phyloP scores from a whole-genome alignment of 2,888 invertebrate species.

The Monochamus alternatus region DNA sequence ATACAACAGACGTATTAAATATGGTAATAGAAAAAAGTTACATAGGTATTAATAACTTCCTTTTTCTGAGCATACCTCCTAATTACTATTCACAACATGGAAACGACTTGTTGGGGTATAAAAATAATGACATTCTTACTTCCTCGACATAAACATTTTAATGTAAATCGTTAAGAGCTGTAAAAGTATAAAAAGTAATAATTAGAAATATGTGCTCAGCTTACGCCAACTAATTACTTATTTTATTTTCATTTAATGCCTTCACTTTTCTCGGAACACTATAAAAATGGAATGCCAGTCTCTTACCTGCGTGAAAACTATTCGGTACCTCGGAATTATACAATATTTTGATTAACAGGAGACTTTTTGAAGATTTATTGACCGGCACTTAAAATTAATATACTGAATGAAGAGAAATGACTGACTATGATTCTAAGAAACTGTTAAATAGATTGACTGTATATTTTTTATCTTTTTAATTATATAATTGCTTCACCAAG shows the following conservation, averaged over 20 bases:
- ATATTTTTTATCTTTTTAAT: neutral
- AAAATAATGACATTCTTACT: neutral
- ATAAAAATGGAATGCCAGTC: conserved; percentile 25
- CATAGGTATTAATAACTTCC: neutral
- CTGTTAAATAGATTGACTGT: neutral
- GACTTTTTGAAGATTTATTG: neutral
- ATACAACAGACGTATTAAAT: too few species aligned
- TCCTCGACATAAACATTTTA: neutral
- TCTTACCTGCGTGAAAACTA: conserved; percentile 4
- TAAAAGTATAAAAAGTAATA: conserved; percentile 25
- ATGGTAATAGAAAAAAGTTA: too few species aligned
- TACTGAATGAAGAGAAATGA: neutral
- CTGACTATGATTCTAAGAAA: neutral
- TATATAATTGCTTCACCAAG: too few species aligned
- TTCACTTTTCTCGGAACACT: conserved; percentile 4
- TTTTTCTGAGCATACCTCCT: neutral
- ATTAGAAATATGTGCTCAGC: conserved; percentile 25
- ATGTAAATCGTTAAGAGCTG: conserved; percentile 10
- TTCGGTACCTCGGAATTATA: neutral
- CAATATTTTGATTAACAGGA: neutral
- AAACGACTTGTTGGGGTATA: neutral
- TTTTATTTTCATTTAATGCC: conserved; percentile 27
- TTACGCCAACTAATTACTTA: conserved; percentile 21
- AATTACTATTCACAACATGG: neutral
- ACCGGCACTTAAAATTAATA: neutral